Evolutionary conservation across 2,888 invertebrate species (phyloP), one percentile per base, ranked within the genome.

Genomic region (Linnaemya vulpina): DNA sequence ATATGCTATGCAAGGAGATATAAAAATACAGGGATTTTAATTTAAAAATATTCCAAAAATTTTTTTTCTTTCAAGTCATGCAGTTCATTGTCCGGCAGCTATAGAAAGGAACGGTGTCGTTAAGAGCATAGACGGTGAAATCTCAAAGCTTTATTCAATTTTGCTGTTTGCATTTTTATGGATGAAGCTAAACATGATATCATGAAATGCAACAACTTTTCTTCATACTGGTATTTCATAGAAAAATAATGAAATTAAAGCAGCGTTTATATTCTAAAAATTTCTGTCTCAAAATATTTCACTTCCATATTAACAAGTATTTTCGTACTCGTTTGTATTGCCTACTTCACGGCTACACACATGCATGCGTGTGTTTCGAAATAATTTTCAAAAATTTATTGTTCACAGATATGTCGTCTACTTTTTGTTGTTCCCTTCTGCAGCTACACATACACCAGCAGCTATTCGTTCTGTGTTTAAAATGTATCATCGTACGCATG

Each of bases 371-470:
- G 5, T 46, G 46, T 46, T n/a, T 40, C 40, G 11, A 9, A 13
- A 40, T 9, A 40, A 13, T 13, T 46, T 46, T 15, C 1, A 0
- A 0, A 15, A 30, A 35, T 17, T 17, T 35, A 51, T 51, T 63
- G 25, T 51, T 49, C 9, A 62, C 74, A 74, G 40, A 74, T 40
- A 43, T 38, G 73, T 35, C 38, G 30, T 38, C 2, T 43, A 43
- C 7, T 38, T 73, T 58, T 67, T 60, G 49, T 20, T 46, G 60
- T 51, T 67, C 22, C 40, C 49, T 51, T 25, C 51, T 22, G 17
- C 7, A 13, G 13, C 35, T n/a, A 51, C 20, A 20, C 17, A 20
- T 51, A 17, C 10, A 51, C 22, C 10, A 4, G 20, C 9, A 55
- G 30, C 15, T n/a, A 15, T 7, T 13, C 10, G 0, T 73, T 15